Percentiles rank a stretch among this genome's conserved stretches.
These are phyloP conservation scores for Listronotus bonariensis DNA, from an alignment of 1,140 invertebrate species.

Conservation along the genomic window DNA sequence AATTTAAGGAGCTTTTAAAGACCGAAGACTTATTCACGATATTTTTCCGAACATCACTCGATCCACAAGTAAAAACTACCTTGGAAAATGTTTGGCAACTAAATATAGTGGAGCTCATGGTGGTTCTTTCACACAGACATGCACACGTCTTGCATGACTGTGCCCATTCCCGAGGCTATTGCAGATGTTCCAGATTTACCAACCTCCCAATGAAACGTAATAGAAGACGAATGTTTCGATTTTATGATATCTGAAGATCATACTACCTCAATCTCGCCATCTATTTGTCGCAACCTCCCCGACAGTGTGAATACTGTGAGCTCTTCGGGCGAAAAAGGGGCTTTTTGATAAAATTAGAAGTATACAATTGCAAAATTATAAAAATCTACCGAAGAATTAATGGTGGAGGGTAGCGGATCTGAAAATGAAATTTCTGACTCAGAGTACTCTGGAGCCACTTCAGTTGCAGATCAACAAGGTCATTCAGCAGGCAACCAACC, in stretches of 20 bases:
- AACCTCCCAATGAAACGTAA: too few species aligned
- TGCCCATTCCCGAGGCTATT: neutral
- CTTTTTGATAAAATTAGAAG: neutral
- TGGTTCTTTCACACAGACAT: neutral
- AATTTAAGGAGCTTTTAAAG: neutral
- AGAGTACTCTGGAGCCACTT: neutral
- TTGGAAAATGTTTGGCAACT: neutral
- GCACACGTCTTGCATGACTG: neutral
- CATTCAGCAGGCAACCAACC: too few species aligned
- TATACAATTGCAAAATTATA: neutral
- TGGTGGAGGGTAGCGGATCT: neutral
- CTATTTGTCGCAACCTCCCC: neutral
- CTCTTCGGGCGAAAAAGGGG: neutral
- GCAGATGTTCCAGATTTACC: neutral
- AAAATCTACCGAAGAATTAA: neutral
- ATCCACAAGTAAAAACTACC: neutral
- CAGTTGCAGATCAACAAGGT: neutral
- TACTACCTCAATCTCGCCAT: neutral
- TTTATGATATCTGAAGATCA: too few species aligned
- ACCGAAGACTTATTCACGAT: neutral
- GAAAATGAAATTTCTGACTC: neutral
- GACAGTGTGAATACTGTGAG: neutral
- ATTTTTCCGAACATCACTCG: neutral
- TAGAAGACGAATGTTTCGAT: too few species aligned
- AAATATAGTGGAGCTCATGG: neutral